These are phyloP conservation scores for Conchocele bisecta DNA, from an alignment of 2,888 invertebrate genomes.

Conservation along the genomic window DNA sequence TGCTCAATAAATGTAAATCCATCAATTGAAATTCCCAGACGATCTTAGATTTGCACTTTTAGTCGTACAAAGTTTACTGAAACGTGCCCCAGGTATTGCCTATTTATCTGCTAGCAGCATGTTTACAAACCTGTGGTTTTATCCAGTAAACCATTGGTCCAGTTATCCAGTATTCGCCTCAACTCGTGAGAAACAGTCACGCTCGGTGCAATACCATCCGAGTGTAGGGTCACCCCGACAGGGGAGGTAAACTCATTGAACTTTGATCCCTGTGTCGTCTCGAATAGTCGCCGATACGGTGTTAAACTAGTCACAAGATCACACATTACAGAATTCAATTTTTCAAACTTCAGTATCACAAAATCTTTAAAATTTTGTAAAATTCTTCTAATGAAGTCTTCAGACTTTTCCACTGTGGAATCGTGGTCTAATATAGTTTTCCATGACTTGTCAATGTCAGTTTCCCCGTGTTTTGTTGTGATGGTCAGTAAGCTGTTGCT, in stretches of 20 bases:
- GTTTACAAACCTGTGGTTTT: no score
- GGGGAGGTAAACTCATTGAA: slow-evolving; percentile 43
- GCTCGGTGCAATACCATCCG: slow-evolving; percentile 16
- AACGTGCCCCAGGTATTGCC: no score
- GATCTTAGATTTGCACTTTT: no score
- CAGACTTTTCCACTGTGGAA: background rate
- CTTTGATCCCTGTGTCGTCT: slow-evolving; percentile 24
- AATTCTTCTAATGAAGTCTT: background rate
- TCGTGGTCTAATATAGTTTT: background rate
- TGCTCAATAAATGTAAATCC: no score
- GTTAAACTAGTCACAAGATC: slow-evolving; percentile 56
- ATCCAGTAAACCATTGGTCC: slow-evolving; percentile 5
- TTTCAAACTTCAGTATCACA: slow-evolving; percentile 55
- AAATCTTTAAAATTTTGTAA: slow-evolving; percentile 22
- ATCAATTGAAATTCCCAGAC: no score
- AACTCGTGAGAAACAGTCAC: slow-evolving; percentile 20
- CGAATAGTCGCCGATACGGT: slow-evolving; percentile 51
- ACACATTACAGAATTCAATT: slow-evolving; percentile 52
- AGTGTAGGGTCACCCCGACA: slow-evolving; percentile 21
- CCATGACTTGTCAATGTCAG: slow-evolving; percentile 26
- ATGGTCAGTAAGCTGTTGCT: slow-evolving; percentile 66
- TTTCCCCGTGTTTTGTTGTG: slow-evolving; percentile 30
- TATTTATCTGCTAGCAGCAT: no score
- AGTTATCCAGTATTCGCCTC: slow-evolving; percentile 10
- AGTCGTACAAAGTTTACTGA: no score